Evolutionary conservation across 30 jellyfish, hydroid and myxozoan genomes (phyloP), one percentile per base, ranked within the genome.

Genomic region (Aurelia aurita): DNA sequence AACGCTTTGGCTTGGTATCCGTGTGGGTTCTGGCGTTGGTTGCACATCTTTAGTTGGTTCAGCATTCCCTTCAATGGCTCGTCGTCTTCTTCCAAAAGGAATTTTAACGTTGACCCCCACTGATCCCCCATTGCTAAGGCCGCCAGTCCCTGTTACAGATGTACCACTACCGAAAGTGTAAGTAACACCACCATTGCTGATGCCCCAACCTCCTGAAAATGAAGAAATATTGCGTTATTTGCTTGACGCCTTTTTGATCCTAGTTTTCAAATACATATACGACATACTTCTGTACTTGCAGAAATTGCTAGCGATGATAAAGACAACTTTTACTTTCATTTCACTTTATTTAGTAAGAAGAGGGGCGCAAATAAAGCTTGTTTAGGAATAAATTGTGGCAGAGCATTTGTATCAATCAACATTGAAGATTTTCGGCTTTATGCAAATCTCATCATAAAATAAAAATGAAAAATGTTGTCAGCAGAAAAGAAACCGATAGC

Each of bases 171-270:
- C 43, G 45, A 69, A 66, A 3, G 85, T 66, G 85, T 81, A 81
- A 26, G 91, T 81, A 23, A 81, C 84, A 15, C 91, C 91, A 25
- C 91, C 91, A 29, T 55, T 67, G 53, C 85, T 58, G 67, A 81
- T 27, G 62, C 91, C 25, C 85, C 91, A 81, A 0, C 91, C 55
- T 27, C 91, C 91, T 74, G 71, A 7, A 39, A 39, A 39, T 39
- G 14, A 7, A 39, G 51, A 39, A 39, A 39, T 6, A 5, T 5
- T 39, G 0, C 0, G 1, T 39, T 39, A 39, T 61, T 61, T 16
- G 73, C 9, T 61, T 61, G 1, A 39, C 3, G 73, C 39, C 12
- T 61, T 61, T 5, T 14, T 61, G 0, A 32, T 20, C 31, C 29
- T 59, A 9, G 26, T 59, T 20, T 20, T 12, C 29, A 29, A 13